Conservation (phyloP, 2,797 vertebrate species). For the Crocodylus rhombifer region DNA sequence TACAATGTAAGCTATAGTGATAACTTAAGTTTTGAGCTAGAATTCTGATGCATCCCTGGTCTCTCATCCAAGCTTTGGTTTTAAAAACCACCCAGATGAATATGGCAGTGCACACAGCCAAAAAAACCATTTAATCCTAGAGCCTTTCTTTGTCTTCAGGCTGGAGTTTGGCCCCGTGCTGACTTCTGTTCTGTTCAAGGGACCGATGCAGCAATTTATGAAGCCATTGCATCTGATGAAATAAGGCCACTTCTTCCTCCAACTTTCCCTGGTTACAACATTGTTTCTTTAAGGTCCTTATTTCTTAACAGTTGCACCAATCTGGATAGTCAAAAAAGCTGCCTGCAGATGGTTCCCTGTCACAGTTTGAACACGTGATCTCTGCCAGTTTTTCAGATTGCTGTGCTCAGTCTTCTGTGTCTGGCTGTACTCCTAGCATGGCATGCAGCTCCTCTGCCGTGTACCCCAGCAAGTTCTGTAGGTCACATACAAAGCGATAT, state of each 20-base stretch:
- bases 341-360: conserved; percentile 14
- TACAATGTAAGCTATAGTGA: background rate
- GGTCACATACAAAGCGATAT: conserved; percentile 91
- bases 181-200: background rate
- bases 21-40: background rate
- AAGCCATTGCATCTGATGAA: conserved; percentile 7
- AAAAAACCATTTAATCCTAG: background rate
- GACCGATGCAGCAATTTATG: conserved; percentile 25
- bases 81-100: conserved; percentile 43
- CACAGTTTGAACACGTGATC: background rate
- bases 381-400: background rate
- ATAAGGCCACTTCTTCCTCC: conserved; percentile 57
- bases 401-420: conserved; percentile 88
- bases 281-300: conserved; percentile 37
- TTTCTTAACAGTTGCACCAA: conserved; percentile 13
- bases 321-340: conserved; percentile 12
- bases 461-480: conserved; percentile 90
- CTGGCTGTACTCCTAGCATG: conserved; percentile 90
- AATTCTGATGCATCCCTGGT: conserved; percentile 23
- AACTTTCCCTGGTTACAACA: conserved; percentile 1
- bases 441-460: conserved; percentile 88
- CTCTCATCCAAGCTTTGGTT: conserved; percentile 60
- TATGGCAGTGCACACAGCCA: conserved; percentile 20
- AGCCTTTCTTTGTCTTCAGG: background rate
- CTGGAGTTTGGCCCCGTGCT: background rate